A percentile compares a stretch with the other conserved stretches of the same genome.
Evolutionary conservation across 2,888 invertebrate species (phyloP).

Genomic region (Drosophila emarginata): DNA sequence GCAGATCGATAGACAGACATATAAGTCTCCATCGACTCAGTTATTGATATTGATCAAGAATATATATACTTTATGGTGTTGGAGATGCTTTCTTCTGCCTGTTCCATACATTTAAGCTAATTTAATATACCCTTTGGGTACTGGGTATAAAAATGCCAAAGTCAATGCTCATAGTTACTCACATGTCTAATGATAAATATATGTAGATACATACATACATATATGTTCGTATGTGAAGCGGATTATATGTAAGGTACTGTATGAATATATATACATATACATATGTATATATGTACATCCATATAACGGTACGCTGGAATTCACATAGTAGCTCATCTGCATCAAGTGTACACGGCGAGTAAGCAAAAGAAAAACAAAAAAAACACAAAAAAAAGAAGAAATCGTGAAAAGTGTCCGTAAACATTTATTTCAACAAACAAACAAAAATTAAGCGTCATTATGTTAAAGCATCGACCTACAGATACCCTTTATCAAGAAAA

Average conservation of each 20-base stretch:
- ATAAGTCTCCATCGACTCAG: too few species aligned
- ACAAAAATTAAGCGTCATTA: neutral
- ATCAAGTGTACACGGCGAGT: slow-evolving; percentile 32
- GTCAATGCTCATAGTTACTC: neutral
- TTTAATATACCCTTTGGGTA: too few species aligned
- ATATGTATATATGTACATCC: too few species aligned
- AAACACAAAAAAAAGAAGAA: slow-evolving; percentile 17
- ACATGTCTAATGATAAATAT: neutral
- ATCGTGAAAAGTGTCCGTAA: slow-evolving; percentile 61
- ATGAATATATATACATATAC: neutral
- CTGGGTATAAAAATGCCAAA: too few species aligned
- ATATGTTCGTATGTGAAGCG: neutral
- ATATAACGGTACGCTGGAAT: neutral
- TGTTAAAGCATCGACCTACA: neutral
- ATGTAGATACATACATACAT: neutral
- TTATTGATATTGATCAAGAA: too few species aligned
- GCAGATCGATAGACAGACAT: too few species aligned
- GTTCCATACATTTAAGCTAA: too few species aligned
- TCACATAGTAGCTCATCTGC: slow-evolving; percentile 36
- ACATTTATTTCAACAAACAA: slow-evolving; percentile 43
- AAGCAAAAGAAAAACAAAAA: neutral
- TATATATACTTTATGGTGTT: too few species aligned
- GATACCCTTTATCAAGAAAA: neutral
- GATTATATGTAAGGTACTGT: neutral
- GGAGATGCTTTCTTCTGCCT: too few species aligned